Conservation (phyloP, 2,113 vertebrate genomes). For the Pterocles burchelli region DNA sequence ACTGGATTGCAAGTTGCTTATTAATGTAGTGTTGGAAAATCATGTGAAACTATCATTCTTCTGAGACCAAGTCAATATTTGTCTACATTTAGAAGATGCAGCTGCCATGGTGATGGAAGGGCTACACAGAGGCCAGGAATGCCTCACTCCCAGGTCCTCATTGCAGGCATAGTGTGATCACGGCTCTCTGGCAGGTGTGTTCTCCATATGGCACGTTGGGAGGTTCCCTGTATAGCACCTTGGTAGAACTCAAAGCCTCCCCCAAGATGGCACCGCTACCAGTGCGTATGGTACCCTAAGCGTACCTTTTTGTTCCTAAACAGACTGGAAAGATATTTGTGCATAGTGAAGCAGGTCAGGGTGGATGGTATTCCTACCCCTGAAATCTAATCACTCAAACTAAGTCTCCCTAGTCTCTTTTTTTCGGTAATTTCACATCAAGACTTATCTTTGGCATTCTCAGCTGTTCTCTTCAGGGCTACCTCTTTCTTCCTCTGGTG, state of each 20-base stretch:
- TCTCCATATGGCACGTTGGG: not conserved
- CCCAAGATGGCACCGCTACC: not conserved
- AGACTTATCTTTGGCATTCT: not conserved
- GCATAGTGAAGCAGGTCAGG: not conserved
- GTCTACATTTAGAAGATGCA: not conserved
- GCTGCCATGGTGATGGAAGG: not conserved
- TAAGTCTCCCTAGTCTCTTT: not conserved
- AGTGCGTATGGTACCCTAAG: not conserved
- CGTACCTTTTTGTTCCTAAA: not conserved
- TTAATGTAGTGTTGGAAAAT: conserved; percentile 34
- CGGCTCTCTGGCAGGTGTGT: not conserved
- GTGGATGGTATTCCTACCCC: not conserved
- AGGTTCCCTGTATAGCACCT: not conserved
- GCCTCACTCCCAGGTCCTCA: not conserved
- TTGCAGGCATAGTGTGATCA: accelerated
- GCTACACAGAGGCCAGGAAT: not conserved
- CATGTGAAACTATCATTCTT: not conserved
- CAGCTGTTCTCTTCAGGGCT: not conserved
- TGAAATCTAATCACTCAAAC: not conserved
- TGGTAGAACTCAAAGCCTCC: not conserved
- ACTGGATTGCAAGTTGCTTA: conserved; percentile 38
- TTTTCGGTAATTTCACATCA: not conserved
- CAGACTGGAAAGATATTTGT: not conserved
- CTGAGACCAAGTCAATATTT: conserved; percentile 46
- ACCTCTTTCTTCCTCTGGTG: not conserved